Evolutionary conservation across 2,113 vertebrate genomes (phyloP).

Genomic region (Lasiurus borealis): DNA sequence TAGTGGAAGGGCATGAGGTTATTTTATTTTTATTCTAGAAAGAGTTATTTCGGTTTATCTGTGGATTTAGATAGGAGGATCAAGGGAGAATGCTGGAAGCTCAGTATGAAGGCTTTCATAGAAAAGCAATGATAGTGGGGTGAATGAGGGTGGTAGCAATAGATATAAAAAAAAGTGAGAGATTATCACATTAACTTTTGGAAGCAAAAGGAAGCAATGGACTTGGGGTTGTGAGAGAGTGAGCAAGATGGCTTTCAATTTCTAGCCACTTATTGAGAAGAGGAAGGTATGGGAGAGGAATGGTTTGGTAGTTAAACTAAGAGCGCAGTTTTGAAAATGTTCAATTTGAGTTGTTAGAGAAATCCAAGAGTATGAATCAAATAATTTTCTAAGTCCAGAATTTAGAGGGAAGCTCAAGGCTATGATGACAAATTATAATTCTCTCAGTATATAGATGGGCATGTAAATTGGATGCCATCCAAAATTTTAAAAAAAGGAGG

Average conservation of each 20-base stretch:
- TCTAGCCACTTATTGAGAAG: background rate
- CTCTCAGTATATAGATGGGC: background rate
- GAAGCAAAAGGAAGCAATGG: background rate
- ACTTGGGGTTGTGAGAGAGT: background rate
- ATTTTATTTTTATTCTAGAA: constrained; percentile 24
- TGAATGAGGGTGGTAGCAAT: background rate
- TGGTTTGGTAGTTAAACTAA: background rate
- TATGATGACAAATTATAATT: background rate
- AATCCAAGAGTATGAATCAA: background rate
- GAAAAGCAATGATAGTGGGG: background rate
- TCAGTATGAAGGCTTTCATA: background rate
- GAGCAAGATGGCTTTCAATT: background rate
- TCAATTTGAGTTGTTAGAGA: background rate
- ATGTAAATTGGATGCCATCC: background rate
- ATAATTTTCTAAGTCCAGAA: background rate
- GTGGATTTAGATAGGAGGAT: background rate
- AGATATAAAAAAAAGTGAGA: background rate
- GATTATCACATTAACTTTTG: background rate
- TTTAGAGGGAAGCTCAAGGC: background rate
- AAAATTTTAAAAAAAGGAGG: background rate
- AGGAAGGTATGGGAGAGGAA: background rate
- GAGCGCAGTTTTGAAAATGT: constrained; percentile 4
- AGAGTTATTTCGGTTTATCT: background rate
- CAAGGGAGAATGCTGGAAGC: background rate
- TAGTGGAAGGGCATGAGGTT: background rate